These are phyloP conservation scores for Lophius piscatorius DNA, from an alignment of 2,113 vertebrate species.

Conservation along the genomic window DNA sequence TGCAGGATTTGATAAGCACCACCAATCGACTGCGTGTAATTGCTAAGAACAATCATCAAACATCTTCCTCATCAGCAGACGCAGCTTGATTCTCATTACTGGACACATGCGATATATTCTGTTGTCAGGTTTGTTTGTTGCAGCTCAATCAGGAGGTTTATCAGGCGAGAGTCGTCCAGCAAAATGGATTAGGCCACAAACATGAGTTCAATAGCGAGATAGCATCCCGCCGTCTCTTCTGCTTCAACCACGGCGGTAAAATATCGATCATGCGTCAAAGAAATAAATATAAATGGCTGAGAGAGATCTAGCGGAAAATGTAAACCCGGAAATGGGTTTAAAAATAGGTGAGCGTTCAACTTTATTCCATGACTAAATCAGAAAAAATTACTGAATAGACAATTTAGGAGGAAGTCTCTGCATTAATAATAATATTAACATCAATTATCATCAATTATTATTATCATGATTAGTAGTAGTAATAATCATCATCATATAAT, in stretches of 20 bases:
- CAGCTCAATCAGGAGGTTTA: slow-evolving; percentile 47
- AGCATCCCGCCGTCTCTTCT: slow-evolving; percentile 31
- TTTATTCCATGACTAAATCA: no score
- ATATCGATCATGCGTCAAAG: slow-evolving; percentile 56
- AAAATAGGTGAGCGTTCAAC: slow-evolving; percentile 8
- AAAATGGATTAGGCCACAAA: slow-evolving; percentile 62
- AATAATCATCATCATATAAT: no score
- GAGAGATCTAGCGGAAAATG: slow-evolving; percentile 33
- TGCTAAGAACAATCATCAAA: slow-evolving; percentile 24
- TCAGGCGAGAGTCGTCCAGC: slow-evolving; percentile 48
- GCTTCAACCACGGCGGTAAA: slow-evolving; percentile 42
- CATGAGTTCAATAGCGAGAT: slow-evolving; percentile 54
- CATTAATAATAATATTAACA: no score
- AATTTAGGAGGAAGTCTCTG: no score
- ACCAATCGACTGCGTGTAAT: slow-evolving; percentile 14
- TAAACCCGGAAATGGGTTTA: neutral
- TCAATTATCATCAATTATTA: no score
- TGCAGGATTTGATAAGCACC: slow-evolving; percentile 5
- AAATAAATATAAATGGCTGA: slow-evolving; percentile 55
- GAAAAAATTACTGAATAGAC: no score
- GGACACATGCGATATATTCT: neutral
- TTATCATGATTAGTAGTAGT: no score
- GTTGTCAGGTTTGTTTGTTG: slow-evolving; percentile 11
- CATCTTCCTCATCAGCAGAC: no score
- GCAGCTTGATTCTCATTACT: no score